Percentiles rank a stretch among this genome's conserved stretches.
Evolutionary conservation across 2,113 vertebrate genomes (phyloP).

Genomic region (Lophura nycthemera): DNA sequence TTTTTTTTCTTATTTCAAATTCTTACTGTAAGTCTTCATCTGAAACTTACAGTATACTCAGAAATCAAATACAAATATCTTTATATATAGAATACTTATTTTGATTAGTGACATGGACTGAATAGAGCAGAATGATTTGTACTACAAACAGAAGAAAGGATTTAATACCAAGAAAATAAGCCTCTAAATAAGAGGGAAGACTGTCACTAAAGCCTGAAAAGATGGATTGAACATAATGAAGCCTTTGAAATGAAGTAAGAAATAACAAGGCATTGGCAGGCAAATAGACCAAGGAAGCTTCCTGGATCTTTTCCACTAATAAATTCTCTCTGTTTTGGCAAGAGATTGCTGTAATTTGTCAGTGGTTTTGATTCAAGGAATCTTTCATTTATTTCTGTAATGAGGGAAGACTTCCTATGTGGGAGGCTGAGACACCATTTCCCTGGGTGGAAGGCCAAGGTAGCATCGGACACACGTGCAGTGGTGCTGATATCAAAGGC

Average conservation of each 20-base stretch:
- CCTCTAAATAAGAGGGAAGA: background rate
- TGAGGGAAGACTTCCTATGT: background rate
- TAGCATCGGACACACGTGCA: background rate
- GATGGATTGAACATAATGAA: background rate
- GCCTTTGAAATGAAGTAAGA: background rate
- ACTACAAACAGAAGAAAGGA: background rate
- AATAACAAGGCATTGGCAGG: slow-evolving; percentile 25
- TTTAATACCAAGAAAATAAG: slow-evolving; percentile 18
- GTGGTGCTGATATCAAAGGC: background rate
- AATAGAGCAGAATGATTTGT: background rate
- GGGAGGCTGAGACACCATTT: background rate
- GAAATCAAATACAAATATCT: background rate
- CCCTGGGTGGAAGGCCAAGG: background rate
- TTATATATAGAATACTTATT: background rate
- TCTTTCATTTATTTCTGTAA: background rate
- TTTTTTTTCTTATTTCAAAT: background rate
- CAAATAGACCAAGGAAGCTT: slow-evolving; percentile 15
- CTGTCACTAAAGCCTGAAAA: background rate
- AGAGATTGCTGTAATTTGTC: background rate
- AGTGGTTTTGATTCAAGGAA: slow-evolving; percentile 11
- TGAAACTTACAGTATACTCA: background rate
- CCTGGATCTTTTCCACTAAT: slow-evolving; percentile 14
- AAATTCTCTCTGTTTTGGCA: slow-evolving; percentile 23
- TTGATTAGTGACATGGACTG: background rate
- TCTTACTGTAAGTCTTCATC: background rate